phyloP scores from a whole-genome alignment of 2,797 vertebrate species.

The Poeciliopsis gracilis region DNA sequence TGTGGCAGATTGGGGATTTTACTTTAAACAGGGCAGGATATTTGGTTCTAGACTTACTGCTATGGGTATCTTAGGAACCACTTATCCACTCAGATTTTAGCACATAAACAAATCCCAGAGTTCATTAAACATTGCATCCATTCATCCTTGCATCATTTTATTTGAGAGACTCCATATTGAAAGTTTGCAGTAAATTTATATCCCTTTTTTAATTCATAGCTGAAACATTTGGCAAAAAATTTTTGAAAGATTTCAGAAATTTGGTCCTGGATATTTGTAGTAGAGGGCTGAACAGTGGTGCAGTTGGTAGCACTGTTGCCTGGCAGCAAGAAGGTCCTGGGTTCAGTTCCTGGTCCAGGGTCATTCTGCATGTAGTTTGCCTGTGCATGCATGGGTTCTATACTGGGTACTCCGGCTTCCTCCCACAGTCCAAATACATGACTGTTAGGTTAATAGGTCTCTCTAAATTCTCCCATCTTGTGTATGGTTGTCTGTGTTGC shows the following conservation, averaged over 20 bases:
- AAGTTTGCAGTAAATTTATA: background rate
- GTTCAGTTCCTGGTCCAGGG: too few species aligned
- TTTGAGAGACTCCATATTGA: background rate
- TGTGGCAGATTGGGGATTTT: background rate
- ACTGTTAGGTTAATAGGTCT: too few species aligned
- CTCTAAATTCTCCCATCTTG: too few species aligned
- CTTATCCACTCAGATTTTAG: background rate
- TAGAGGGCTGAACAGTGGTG: background rate
- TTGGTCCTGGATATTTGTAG: background rate
- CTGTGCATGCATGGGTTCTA: too few species aligned
- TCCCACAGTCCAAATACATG: too few species aligned
- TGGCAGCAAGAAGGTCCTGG: too few species aligned
- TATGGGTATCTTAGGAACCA: background rate
- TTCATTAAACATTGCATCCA: background rate
- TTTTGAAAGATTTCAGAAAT: background rate
- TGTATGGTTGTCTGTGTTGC: too few species aligned
- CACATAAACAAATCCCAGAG: background rate
- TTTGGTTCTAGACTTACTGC: background rate
- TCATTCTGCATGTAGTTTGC: too few species aligned
- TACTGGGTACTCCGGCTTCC: too few species aligned
- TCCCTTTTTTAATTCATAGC: background rate
- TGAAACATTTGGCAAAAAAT: background rate
- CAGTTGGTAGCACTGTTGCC: too few species aligned
- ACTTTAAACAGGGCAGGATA: background rate
- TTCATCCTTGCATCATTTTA: background rate